A percentile compares a stretch with the other conserved stretches of the same genome.
These are phyloP conservation scores for Xiphophorus couchianus DNA, from an alignment of 2,113 vertebrate genomes.

Conservation along the genomic window DNA sequence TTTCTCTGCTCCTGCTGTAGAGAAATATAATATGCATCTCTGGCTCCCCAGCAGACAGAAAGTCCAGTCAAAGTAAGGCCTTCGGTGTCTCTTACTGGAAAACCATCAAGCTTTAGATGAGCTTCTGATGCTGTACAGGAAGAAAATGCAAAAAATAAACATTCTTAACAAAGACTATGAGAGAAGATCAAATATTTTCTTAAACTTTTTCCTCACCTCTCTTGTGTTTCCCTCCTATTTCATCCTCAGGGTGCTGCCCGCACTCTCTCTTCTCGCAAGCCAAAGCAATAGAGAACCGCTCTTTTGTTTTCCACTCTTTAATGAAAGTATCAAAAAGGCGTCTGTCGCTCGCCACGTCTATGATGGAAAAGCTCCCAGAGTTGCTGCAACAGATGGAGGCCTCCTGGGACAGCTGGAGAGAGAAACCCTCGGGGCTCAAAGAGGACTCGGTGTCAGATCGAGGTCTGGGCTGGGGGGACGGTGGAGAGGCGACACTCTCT, in stretches of 20 bases:
- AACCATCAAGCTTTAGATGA: slow-evolving; percentile 75
- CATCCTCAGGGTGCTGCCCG: slow-evolving; percentile 66
- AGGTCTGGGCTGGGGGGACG: slow-evolving; percentile 10
- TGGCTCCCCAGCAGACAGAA: slow-evolving; percentile 94
- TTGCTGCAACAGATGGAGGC: slow-evolving; percentile 71
- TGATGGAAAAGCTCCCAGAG: slow-evolving; percentile 85
- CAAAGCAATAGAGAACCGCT: slow-evolving; percentile 86
- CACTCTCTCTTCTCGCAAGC: slow-evolving; percentile 85
- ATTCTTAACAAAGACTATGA: neutral
- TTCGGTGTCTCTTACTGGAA: slow-evolving; percentile 83
- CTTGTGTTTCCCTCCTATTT: slow-evolving; percentile 83
- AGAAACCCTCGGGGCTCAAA: slow-evolving; percentile 74
- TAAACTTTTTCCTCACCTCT: slow-evolving; percentile 80
- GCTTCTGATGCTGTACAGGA: slow-evolving; percentile 53
- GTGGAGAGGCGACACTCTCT: neutral
- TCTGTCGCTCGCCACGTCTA: slow-evolving; percentile 91
- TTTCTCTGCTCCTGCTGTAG: slow-evolving; percentile 85
- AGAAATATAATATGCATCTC: slow-evolving; percentile 93
- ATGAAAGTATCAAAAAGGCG: slow-evolving; percentile 90
- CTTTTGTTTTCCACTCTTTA: slow-evolving; percentile 88
- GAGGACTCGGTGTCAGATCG: slow-evolving; percentile 45
- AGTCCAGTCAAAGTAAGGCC: slow-evolving; percentile 87
- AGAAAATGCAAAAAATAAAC: slow-evolving; percentile 3
- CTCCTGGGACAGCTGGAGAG: slow-evolving; percentile 84
- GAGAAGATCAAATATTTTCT: neutral